Evolutionary conservation across 2,797 vertebrate species (phyloP), one percentile per base, ranked within the genome.

Genomic region (Hafferia zeledoni): DNA sequence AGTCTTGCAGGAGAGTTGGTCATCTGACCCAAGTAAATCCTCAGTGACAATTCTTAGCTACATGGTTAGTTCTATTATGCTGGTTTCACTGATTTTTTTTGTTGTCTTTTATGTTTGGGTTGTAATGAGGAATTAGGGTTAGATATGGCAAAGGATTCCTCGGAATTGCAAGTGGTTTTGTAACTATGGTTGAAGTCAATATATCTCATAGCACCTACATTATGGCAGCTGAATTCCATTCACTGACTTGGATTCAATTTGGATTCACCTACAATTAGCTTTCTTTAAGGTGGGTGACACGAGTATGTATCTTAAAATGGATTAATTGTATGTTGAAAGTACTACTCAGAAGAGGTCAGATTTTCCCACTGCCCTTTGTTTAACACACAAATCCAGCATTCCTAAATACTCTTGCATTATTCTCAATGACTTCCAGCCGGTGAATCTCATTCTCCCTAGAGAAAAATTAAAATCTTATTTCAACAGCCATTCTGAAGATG

Each of bases 391-490:
- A 77, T 53, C 18, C 28, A 88, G 10, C 25, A 23, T 53, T 83
- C 8, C 16, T 60, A 69, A 88, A 65, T 53, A 65, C 8, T 82
- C 60, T 35, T 88, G 30, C 17, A 15, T 59, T 74, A 35, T 33
- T 37, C 6, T 57, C 56, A 77, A 4, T 37, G 6, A 33, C 10
- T 63, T 94, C 17, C 64, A 67, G 33, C 31, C 80, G 43, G n/a
- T 75, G 19, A 79, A 39, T 5, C 5, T 71, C 50, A 79, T 89
- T 55, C 57, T 76, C 75, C 65, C 20, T 50, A 53, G 13, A 79
- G 67, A 87, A 89, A 81, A 90, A 61, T 7, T 35, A 23, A 90
- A 74, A 64, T 35, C 33, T 78, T 70, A n/a, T 23, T 76, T 94
- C 39, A 84, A n/a, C 30, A 82, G 13, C 22, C 10, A 10, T 87